Conservation (phyloP, 1,140 invertebrate species). For the Marisa cornuarietis region DNA sequence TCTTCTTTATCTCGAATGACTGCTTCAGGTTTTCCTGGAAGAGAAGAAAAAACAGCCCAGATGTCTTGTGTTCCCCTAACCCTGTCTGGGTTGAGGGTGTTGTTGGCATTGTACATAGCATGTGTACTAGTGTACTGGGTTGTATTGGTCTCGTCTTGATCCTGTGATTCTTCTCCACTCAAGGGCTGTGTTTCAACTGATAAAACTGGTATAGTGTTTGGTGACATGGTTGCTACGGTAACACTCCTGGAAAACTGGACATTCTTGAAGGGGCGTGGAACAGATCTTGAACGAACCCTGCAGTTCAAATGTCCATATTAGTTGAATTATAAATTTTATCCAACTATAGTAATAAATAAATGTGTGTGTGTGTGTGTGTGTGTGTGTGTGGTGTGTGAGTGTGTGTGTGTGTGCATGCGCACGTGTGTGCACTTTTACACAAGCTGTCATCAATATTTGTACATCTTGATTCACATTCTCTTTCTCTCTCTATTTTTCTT, state of each 20-base stretch:
- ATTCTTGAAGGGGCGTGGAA: constrained; percentile 40
- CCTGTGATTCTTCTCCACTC: background rate
- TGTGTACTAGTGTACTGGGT: constrained; percentile 54
- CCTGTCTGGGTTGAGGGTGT: constrained; percentile 15
- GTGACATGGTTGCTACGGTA: constrained; percentile 43
- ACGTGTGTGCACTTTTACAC: background rate
- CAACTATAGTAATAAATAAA: too few relatives aligned
- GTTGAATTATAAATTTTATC: too few relatives aligned
- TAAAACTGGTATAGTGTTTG: constrained; percentile 36
- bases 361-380: background rate
- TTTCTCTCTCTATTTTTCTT: background rate
- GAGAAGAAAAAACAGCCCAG: too few relatives aligned
- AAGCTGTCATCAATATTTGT: too few relatives aligned
- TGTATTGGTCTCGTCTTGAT: constrained; percentile 18
- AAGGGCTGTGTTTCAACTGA: constrained; percentile 31
- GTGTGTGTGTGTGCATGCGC: background rate
- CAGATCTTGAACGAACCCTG: constrained; percentile 25
- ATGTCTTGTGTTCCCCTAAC: constrained; percentile 8
- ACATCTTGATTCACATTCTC: too few relatives aligned
- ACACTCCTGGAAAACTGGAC: constrained; percentile 57
- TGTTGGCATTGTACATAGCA: constrained; percentile 27
- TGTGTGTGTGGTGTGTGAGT: background rate
- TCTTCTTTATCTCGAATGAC: too few relatives aligned
- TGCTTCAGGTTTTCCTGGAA: too few relatives aligned
- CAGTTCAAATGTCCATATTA: too few relatives aligned